A percentile compares a stretch with the other conserved stretches of the same genome.
Evolutionary conservation across 2,113 vertebrate genomes (phyloP).

Genomic region (Psophia crepitans): DNA sequence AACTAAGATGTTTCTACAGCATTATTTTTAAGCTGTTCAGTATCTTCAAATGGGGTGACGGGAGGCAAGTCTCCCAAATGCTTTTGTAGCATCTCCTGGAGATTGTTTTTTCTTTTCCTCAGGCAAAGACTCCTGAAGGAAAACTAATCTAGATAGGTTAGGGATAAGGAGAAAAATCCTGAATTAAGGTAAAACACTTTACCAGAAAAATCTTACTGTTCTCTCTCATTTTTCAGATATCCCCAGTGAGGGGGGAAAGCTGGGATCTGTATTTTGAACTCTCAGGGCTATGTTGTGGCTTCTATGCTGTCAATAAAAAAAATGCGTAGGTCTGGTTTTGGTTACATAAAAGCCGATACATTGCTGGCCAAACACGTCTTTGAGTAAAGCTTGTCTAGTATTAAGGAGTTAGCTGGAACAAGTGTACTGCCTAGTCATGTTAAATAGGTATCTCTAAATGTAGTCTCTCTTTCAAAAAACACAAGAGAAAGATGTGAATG

Average conservation of each 20-base stretch:
- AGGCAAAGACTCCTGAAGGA: not conserved
- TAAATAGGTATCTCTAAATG: not conserved
- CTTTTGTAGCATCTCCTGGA: not conserved
- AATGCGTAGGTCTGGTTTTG: not conserved
- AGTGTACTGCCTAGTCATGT: not conserved
- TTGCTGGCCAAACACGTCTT: not conserved
- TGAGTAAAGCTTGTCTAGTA: not conserved
- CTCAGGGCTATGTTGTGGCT: not conserved
- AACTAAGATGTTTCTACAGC: not conserved
- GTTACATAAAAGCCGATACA: not conserved
- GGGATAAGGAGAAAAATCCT: not conserved
- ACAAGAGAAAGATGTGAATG: not conserved
- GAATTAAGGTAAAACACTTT: not conserved
- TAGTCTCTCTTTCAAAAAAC: not conserved
- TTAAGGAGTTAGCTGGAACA: slow-evolving; percentile 13
- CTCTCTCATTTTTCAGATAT: not conserved
- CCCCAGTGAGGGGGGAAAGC: fast-evolving
- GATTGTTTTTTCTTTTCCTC: not conserved
- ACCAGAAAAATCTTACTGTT: not conserved
- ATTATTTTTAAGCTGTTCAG: not conserved
- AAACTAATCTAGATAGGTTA: not conserved
- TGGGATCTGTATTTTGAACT: not conserved
- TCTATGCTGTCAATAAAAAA: not conserved
- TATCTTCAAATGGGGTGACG: not conserved
- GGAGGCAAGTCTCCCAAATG: not conserved